Conservation (phyloP, 1,140 invertebrate genomes). For the Drosophila subobscura region DNA sequence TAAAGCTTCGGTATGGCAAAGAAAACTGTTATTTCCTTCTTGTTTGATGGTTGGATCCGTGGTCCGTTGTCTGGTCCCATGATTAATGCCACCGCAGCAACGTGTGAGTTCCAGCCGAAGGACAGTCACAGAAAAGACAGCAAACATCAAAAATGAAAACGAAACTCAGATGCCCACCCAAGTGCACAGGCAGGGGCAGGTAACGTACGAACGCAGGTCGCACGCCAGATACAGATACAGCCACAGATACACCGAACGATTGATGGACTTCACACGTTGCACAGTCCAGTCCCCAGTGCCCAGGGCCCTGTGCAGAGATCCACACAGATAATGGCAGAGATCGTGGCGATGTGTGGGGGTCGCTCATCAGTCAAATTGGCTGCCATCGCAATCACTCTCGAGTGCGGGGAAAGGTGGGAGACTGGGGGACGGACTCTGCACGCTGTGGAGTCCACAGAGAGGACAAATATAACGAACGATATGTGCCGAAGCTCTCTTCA, state of each 20-base stretch:
- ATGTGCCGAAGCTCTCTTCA: too few relatives aligned
- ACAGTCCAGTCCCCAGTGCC: background rate
- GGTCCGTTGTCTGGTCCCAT: conserved; percentile 43
- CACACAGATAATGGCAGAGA: conserved; percentile 55
- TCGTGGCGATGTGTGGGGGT: conserved; percentile 67
- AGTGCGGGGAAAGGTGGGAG: conserved; percentile 14
- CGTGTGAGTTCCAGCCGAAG: conserved; percentile 71
- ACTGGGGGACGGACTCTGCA: conserved; percentile 34
- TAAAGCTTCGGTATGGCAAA: too few relatives aligned
- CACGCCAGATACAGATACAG: conserved; percentile 55
- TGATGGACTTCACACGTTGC: conserved; percentile 68
- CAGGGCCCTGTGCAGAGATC: conserved; percentile 1
- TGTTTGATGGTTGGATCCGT: too few relatives aligned
- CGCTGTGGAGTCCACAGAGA: too few relatives aligned
- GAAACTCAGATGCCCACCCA: conserved; percentile 71
- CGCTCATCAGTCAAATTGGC: conserved; percentile 76
- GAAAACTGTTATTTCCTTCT: too few relatives aligned
- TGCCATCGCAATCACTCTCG: conserved; percentile 51
- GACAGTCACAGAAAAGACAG: conserved; percentile 36
- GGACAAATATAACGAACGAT: too few relatives aligned
- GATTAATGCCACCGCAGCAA: conserved; percentile 77
- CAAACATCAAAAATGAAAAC: conserved; percentile 76
- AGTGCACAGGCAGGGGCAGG: conserved; percentile 32
- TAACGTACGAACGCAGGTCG: conserved; percentile 44
- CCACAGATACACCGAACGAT: conserved; percentile 31